Percentiles rank a stretch among this genome's conserved stretches.
Conservation (phyloP, 2,113 vertebrate species). For the Rhizomys pruinosus region DNA sequence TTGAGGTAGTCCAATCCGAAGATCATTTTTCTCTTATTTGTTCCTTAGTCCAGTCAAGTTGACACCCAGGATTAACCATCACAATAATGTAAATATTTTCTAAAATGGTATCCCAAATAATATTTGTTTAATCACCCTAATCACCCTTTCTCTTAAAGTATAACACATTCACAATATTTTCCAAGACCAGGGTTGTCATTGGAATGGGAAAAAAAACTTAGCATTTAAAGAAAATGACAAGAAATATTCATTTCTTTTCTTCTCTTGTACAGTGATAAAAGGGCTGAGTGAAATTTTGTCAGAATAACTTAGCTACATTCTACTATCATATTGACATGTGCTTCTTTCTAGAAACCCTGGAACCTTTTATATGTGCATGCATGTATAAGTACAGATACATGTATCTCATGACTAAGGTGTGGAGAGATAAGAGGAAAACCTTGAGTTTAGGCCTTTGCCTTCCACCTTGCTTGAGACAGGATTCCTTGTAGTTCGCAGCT, state of each 20-base stretch:
- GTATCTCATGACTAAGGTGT: not conserved
- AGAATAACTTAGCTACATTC: slow-evolving; percentile 67
- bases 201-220: not conserved
- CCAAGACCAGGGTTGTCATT: not conserved
- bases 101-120: not conserved
- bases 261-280: slow-evolving; percentile 62
- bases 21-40: too few relatives aligned
- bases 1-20: too few relatives aligned
- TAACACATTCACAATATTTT: not conserved
- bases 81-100: not conserved
- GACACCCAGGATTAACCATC: too few relatives aligned
- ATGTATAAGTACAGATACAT: too few relatives aligned
- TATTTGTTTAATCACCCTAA: not conserved
- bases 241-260: slow-evolving; percentile 36
- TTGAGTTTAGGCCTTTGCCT: not conserved
- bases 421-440: not conserved
- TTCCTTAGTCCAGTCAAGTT: too few relatives aligned
- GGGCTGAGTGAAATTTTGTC: slow-evolving; percentile 42
- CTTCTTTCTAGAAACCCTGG: slow-evolving; percentile 62
- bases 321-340: slow-evolving; percentile 66
- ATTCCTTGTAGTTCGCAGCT: not conserved
- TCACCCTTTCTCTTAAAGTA: not conserved
- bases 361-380: slow-evolving; percentile 33
- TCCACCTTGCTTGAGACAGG: too few relatives aligned
- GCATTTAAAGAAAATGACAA: not conserved